phyloP scores from a whole-genome alignment of 2,888 invertebrate species.

The Hemistola chrysoprasaria region DNA sequence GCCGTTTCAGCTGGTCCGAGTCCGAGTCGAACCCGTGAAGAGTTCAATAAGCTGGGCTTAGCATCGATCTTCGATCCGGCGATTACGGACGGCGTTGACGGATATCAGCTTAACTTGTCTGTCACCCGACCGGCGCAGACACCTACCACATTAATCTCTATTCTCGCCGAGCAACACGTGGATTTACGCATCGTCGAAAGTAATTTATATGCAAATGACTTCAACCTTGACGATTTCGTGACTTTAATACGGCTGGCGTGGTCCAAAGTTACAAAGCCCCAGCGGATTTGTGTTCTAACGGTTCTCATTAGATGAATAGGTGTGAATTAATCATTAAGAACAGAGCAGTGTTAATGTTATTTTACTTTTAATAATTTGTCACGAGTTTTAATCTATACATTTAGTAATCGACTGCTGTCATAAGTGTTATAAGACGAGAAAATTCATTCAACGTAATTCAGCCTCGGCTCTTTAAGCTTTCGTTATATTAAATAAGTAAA shows the following conservation, averaged over 20 bases:
- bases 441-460: slow-evolving; percentile 20
- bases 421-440: slow-evolving; percentile 10
- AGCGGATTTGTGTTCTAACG: slow-evolving; percentile 53
- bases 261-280: slow-evolving; percentile 50
- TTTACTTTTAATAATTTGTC: slow-evolving; percentile 29
- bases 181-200: slow-evolving; percentile 76
- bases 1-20: slow-evolving; percentile 55
- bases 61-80: slow-evolving; percentile 76
- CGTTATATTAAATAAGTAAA: slow-evolving; percentile 20
- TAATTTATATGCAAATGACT: slow-evolving; percentile 81
- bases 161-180: slow-evolving; percentile 77
- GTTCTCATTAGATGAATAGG: slow-evolving; percentile 43
- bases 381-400: slow-evolving; percentile 16
- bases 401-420: slow-evolving; percentile 22
- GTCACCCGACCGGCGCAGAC: slow-evolving; percentile 67
- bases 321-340: slow-evolving; percentile 45
- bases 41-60: slow-evolving; percentile 78
- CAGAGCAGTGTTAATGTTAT: slow-evolving; percentile 28
- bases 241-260: slow-evolving; percentile 65
- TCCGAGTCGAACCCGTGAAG: slow-evolving; percentile 60
- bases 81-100: slow-evolving; percentile 78
- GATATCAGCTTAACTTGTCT: slow-evolving; percentile 80
- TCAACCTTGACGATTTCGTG: slow-evolving; percentile 73
- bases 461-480: slow-evolving; percentile 4
- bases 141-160: slow-evolving; percentile 78